A percentile compares a stretch with the other conserved stretches of the same genome.
Conservation (phyloP, 2,888 invertebrate species). For the Geophilus truncorum region DNA sequence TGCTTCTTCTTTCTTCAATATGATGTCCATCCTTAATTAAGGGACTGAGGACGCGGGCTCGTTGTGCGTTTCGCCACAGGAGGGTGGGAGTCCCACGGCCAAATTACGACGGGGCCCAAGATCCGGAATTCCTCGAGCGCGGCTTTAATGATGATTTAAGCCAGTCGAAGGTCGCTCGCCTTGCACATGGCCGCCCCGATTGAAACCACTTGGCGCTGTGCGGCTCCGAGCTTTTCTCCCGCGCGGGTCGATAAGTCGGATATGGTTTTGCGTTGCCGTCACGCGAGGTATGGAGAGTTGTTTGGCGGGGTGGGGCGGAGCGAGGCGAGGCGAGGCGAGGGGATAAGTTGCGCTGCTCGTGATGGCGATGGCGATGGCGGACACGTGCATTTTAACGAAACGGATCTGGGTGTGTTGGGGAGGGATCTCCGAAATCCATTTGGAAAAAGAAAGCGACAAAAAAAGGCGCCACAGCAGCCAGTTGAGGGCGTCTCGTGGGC, state of each 20-base stretch:
- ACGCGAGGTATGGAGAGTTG: neutral
- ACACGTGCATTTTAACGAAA: constrained; percentile 27
- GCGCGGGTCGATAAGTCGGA: constrained; percentile 18
- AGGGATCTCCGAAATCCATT: constrained; percentile 27
- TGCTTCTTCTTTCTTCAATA: constrained; percentile 13
- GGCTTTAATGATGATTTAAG: constrained; percentile 27
- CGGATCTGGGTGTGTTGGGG: constrained; percentile 27
- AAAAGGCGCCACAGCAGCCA: constrained; percentile 27
- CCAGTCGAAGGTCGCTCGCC: constrained; percentile 27
- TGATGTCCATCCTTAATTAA: constrained; percentile 24
- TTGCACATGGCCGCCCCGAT: constrained; percentile 21
- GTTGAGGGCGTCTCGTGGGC: constrained; percentile 27
- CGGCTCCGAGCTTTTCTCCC: neutral
- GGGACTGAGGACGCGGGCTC: constrained; percentile 6
- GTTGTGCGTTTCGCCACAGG: constrained; percentile 22
- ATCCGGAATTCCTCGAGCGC: constrained; percentile 21
- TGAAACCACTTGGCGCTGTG: neutral
- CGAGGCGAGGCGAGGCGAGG: neutral
- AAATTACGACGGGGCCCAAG: constrained; percentile 23
- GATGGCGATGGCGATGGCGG: constrained; percentile 17
- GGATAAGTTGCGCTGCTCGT: neutral
- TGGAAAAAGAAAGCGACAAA: constrained; percentile 27
- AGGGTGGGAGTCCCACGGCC: constrained; percentile 20
- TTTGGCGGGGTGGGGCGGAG: neutral
- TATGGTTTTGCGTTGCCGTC: neutral